Percentiles rank a stretch among this genome's conserved stretches.
These are phyloP conservation scores for Ariolimax columbianus DNA, from an alignment of 2,888 invertebrate genomes.

Conservation along the genomic window DNA sequence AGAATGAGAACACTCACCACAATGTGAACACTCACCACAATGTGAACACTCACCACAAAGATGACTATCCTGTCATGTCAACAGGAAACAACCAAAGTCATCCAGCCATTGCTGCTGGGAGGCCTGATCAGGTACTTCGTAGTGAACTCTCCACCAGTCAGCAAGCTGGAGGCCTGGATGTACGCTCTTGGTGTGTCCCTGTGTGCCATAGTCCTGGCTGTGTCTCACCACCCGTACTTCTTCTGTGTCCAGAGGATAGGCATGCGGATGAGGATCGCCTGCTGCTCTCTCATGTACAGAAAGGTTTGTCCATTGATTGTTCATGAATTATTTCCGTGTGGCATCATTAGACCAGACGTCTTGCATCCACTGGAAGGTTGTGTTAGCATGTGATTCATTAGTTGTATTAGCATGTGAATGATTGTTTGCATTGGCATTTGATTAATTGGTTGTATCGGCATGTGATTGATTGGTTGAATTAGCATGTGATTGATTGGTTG, in stretches of 20 bases:
- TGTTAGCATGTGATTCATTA: too few relatives aligned
- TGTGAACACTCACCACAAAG: not conserved
- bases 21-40: too few relatives aligned
- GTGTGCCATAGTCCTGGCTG: conserved; percentile 71
- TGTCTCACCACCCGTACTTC: conserved; percentile 93
- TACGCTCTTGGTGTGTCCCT: conserved; percentile 82
- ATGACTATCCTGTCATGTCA: not conserved
- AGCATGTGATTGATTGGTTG: too few relatives aligned
- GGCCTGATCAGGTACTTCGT: conserved; percentile 79
- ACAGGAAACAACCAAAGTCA: conserved; percentile 76
- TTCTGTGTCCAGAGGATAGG: conserved; percentile 89
- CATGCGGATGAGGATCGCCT: conserved; percentile 86
- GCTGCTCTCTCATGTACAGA: conserved; percentile 89
- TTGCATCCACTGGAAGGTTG: too few relatives aligned
- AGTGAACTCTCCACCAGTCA: conserved; percentile 63
- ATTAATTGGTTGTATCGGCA: too few relatives aligned
- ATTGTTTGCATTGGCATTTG: too few relatives aligned
- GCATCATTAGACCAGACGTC: too few relatives aligned
- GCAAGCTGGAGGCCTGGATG: conserved; percentile 83
- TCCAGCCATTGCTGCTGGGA: conserved; percentile 80
- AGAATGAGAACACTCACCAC: too few relatives aligned
- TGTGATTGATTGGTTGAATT: too few relatives aligned
- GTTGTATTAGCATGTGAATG: too few relatives aligned
- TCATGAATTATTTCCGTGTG: too few relatives aligned
- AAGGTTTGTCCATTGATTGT: conserved; percentile 88